These are phyloP conservation scores for Otolemur garnettii DNA, from an alignment of 2,113 vertebrate genomes.

Conservation along the genomic window DNA sequence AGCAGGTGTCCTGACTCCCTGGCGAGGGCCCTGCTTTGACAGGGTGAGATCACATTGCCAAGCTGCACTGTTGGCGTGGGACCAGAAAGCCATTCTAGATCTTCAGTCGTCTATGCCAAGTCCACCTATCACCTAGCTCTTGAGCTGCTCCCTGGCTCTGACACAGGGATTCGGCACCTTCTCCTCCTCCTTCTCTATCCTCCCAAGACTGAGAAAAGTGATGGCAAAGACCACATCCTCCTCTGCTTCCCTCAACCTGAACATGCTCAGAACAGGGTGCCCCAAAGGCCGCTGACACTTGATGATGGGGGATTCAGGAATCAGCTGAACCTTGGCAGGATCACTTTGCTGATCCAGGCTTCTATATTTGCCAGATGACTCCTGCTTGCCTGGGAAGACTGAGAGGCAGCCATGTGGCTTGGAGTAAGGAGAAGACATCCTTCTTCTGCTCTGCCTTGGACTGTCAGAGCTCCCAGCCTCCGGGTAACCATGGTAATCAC, in stretches of 20 bases:
- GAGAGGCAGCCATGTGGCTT: not conserved
- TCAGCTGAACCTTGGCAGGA: not conserved
- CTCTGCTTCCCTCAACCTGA: not conserved
- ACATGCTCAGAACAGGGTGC: not conserved
- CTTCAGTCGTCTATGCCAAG: not conserved
- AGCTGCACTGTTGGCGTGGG: not conserved
- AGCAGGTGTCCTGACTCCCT: not conserved
- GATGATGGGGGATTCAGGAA: fast-evolving
- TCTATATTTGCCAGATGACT: not conserved
- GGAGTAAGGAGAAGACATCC: conserved; percentile 35
- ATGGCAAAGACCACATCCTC: not conserved
- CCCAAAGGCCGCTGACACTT: fast-evolving
- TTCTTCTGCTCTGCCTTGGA: conserved; percentile 59
- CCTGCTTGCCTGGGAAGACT: not conserved
- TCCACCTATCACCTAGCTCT: not conserved
- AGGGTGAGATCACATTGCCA: fast-evolving
- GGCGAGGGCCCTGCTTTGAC: not conserved
- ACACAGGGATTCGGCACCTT: not conserved
- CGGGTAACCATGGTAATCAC: conserved; percentile 82
- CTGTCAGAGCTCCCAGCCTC: conserved; percentile 69
- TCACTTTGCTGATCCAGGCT: not conserved
- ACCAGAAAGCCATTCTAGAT: not conserved
- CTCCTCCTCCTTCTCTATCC: not conserved
- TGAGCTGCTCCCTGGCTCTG: not conserved
- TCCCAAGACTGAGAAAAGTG: not conserved